Conservation (phyloP, 2,797 vertebrate genomes). For the Morelia viridis region DNA sequence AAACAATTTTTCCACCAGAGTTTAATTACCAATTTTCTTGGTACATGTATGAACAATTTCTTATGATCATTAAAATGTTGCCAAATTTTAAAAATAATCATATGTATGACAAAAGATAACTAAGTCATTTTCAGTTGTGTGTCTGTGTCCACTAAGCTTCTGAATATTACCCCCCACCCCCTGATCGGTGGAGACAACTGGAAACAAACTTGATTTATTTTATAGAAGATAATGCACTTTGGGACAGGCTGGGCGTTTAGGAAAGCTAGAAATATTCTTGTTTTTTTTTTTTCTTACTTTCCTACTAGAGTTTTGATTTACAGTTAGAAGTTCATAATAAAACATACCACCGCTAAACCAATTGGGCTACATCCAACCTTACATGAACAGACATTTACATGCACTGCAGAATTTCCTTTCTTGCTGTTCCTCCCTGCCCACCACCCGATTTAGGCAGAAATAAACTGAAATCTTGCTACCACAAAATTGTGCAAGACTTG, state of each 20-base stretch:
- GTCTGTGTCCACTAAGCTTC: background rate
- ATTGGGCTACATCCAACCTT: background rate
- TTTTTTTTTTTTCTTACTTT: background rate
- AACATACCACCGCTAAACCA: background rate
- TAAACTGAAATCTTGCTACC: slow-evolving; percentile 4
- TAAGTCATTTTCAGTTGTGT: background rate
- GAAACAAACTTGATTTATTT: background rate
- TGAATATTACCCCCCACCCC: background rate
- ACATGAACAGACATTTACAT: background rate
- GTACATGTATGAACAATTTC: background rate
- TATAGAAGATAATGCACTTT: background rate
- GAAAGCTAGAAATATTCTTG: background rate
- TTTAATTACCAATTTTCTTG: background rate
- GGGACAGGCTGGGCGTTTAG: no score
- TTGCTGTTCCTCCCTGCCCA: background rate
- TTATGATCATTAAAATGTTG: background rate
- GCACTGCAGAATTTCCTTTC: background rate
- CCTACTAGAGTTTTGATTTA: background rate
- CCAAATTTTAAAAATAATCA: background rate
- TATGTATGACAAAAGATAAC: background rate
- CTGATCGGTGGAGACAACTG: background rate
- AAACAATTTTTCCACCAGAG: background rate
- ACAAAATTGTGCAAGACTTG: background rate
- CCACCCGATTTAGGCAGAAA: background rate
- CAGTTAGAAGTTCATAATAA: background rate